Evolutionary conservation across 2,797 vertebrate genomes (phyloP), one percentile per base, ranked within the genome.

Genomic region (Chiroxiphia lanceolata): DNA sequence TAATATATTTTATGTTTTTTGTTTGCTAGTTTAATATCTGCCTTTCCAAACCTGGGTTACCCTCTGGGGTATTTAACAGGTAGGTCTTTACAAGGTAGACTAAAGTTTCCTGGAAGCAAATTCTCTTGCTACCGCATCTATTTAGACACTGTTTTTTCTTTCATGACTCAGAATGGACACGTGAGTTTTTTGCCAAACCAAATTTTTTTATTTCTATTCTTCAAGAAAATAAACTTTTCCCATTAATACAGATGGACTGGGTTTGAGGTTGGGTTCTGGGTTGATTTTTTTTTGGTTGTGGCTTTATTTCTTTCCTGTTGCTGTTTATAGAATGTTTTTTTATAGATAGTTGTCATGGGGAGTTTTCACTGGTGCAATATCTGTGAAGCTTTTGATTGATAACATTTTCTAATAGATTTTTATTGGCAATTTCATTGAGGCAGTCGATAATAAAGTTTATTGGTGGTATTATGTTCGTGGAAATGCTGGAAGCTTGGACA

Each of bases 241-340:
- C 8, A 14, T 34, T 68, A 59, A 68, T 51, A 57, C 22, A 87
- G 12, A 8, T 57, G 3, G 48, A 40, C 9, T 57, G 6, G 1
- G 31, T 85, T 70, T 10, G 10, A 4, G 1, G 1, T 3, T 72
- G 8, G 5, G 2, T 44, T 60, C 5, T 38, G 21, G 4, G 3
- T 29, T 48, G 0, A 0, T 2, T 19, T 0, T 44, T 29, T 87
- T 75, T 59, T 33, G 1, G 3, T 36, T n/a, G 3, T 23, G 8
- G 2, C 26, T 60, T 40, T 3, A 3, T 17, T 48, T 25, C 65
- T 82, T 78, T 40, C 20, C 29, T 71, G 4, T n/a, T 81, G 19
- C 5, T 70, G 1, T 45, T 68, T 44, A n/a, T 29, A 40, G 21
- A 87, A 61, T 21, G 6, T 34, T 2, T 19, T 68, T 64, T 89